Evolutionary conservation across 2,888 invertebrate genomes (phyloP).

Genomic region (Pterostichus niger): DNA sequence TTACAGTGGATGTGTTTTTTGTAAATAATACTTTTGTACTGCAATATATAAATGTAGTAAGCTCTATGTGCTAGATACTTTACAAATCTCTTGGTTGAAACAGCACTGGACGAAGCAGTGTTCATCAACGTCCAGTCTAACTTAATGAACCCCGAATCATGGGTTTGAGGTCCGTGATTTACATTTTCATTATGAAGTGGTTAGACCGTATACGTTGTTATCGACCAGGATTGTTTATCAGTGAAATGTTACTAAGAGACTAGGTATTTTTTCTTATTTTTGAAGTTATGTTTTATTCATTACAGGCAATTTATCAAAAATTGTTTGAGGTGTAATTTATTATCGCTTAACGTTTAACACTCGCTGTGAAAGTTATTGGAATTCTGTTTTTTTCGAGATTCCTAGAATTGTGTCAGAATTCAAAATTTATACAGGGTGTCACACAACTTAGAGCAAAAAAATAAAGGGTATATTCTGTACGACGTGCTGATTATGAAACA

Average conservation of each 20-base stretch:
- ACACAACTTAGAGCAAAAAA: too few species aligned
- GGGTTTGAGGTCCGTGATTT: conserved; percentile 38
- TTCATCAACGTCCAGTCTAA: conserved; percentile 34
- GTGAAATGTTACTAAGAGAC: background rate
- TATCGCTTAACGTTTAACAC: conserved; percentile 34
- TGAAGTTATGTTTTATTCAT: conserved; percentile 53
- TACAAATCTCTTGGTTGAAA: background rate
- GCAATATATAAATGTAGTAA: too few species aligned
- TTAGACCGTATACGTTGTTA: conserved; percentile 19
- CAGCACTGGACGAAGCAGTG: conserved; percentile 3
- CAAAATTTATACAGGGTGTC: background rate
- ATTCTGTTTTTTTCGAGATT: background rate
- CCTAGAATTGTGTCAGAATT: background rate
- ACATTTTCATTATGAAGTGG: conserved; percentile 59
- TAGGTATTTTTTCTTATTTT: conserved; percentile 7
- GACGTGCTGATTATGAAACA: too few species aligned
- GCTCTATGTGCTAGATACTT: too few species aligned
- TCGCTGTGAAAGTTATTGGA: conserved; percentile 24
- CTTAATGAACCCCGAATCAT: conserved; percentile 53
- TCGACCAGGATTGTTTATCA: conserved; percentile 51
- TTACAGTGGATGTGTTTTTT: too few species aligned
- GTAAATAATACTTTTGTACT: too few species aligned
- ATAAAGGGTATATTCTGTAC: too few species aligned
- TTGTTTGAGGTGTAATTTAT: conserved; percentile 48
- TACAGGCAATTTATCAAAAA: conserved; percentile 56